Evolutionary conservation across 2,888 invertebrate species (phyloP).

Genomic region (Mantis religiosa): DNA sequence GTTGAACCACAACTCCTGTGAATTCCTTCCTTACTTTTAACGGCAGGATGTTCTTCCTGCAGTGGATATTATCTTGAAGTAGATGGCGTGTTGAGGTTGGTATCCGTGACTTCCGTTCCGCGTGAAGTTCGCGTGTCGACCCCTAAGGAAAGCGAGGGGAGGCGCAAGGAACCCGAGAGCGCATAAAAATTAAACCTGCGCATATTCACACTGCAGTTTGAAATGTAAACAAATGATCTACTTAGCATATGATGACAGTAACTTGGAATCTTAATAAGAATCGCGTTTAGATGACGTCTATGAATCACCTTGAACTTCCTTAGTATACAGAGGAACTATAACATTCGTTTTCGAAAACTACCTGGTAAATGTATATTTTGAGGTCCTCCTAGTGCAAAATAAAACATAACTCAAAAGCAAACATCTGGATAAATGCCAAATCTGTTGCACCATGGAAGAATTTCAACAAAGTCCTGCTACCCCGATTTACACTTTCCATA

Average conservation of each 20-base stretch:
- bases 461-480: too few relatives aligned
- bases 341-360: too few relatives aligned
- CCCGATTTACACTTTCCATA: too few relatives aligned
- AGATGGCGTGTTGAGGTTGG: neutral
- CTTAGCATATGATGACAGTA: neutral
- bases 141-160: neutral
- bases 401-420: too few relatives aligned
- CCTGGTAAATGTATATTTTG: too few relatives aligned
- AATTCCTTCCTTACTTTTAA: neutral
- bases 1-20: too few relatives aligned
- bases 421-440: too few relatives aligned
- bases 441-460: too few relatives aligned
- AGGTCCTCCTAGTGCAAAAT: too few relatives aligned
- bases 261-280: neutral
- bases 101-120: neutral
- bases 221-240: neutral
- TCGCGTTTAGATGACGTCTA: too few relatives aligned
- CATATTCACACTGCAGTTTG: neutral
- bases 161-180: neutral
- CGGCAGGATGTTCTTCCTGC: neutral
- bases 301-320: too few relatives aligned
- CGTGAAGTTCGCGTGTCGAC: neutral
- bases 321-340: too few relatives aligned
- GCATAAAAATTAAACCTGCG: neutral
- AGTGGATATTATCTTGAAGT: neutral